Evolutionary conservation across 2,888 invertebrate genomes (phyloP).

Genomic region (Acleris sparsana): DNA sequence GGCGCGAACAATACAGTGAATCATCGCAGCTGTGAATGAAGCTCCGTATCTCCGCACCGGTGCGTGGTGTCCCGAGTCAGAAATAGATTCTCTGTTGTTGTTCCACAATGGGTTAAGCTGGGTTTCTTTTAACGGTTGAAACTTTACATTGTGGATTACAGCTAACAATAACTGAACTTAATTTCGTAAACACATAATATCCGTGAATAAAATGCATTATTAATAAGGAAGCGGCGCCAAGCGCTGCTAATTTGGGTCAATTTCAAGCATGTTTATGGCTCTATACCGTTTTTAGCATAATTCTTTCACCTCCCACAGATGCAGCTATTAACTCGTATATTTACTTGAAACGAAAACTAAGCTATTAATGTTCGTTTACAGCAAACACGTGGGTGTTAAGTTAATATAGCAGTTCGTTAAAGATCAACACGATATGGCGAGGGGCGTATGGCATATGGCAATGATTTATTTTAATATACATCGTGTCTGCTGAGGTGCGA

Average conservation of each 20-base stretch:
- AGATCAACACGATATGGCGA: constrained; percentile 25
- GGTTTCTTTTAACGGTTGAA: constrained; percentile 48
- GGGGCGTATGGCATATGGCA: constrained; percentile 16
- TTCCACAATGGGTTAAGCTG: constrained; percentile 42
- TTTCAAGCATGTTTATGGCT: constrained; percentile 47
- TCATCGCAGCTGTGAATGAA: constrained; percentile 69
- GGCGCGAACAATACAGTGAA: constrained; percentile 71
- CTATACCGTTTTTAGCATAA: constrained; percentile 57
- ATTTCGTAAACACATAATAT: constrained; percentile 20
- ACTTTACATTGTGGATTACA: constrained; percentile 1
- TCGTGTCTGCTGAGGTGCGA: constrained; percentile 20
- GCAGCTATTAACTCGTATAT: constrained; percentile 43
- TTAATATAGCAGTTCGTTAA: constrained; percentile 42
- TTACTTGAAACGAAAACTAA: constrained; percentile 49
- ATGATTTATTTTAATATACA: constrained; percentile 37
- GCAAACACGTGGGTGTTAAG: constrained; percentile 45
- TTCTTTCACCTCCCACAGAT: constrained; percentile 62
- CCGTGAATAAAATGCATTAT: constrained; percentile 41
- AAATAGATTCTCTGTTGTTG: constrained; percentile 58
- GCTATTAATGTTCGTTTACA: constrained; percentile 44
- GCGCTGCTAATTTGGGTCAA: constrained; percentile 60
- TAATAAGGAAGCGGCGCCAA: constrained; percentile 64
- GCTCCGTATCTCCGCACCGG: constrained; percentile 67
- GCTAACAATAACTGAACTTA: constrained; percentile 1
- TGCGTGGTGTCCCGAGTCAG: constrained; percentile 65